Base-by-base conservation (phyloP, 2,888 invertebrate species). In the Pteria penguin region DNA sequence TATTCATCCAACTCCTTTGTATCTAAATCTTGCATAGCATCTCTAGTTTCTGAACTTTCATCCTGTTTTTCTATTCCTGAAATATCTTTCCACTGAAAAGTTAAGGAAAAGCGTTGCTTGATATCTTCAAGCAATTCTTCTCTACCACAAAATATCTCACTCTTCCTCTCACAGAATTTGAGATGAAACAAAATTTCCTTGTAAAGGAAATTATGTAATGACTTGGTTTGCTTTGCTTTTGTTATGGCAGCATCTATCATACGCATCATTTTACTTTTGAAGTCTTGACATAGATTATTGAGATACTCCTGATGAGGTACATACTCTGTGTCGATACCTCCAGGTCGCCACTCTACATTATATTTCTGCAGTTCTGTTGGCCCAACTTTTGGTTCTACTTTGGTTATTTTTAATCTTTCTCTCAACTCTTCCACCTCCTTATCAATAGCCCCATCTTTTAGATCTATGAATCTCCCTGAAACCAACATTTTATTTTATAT, bases 131-230 rank as follows among this genome's bases (percentile, higher is more conserved):
- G 71, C 4, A 82, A 24, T 4, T 80, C 77, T 22, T 85, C 81
- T 11, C 87, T 36, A 18, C 86, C 88, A 78, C 82, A 80, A 67
- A 88, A 89, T 8, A 66, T 78, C 22, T 81, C 60, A 65, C 86
- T 82, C 55, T 81, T 82, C 4, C 62, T 70, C 24, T 66, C 54
- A 52, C 80, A 79, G 61, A 86, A 83, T 33, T 82, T 75, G 55
- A 86, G 78, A 69, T 89, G 88, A 52, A 84, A 83, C 3, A 88
- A 33, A 5, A 87, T 78, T 61, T 89, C 89, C 27, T 80, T 69
- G 67, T 83, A 85, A 31, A 88, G 65, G 24, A 81, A 79, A 33
- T 79, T 74, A 31, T 70, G 54, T 2, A 65, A 11, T 31, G 45
- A 14, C 11, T 63, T 54, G 5, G 63, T 36, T 14, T 60, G 36